These are phyloP conservation scores for Siderastrea siderea DNA, from an alignment of 92 coral and sea anemone species.

Conservation along the genomic window DNA sequence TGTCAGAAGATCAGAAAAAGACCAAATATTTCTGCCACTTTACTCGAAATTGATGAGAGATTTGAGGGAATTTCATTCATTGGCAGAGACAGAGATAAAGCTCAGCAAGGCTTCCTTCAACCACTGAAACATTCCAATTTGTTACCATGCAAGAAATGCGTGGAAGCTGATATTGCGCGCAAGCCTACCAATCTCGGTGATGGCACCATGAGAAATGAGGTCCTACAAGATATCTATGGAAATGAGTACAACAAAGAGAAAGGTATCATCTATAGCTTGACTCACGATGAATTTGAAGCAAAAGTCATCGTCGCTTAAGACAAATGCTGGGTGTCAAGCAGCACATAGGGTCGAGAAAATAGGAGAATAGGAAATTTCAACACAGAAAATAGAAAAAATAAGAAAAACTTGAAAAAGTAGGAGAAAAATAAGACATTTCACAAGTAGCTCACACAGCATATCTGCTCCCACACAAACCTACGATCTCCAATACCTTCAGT, in stretches of 20 bases:
- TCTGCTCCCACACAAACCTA: too few species aligned
- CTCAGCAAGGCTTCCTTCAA: neutral
- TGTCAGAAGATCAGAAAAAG: neutral
- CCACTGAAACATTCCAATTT: conserved; percentile 26
- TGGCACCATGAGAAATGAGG: neutral
- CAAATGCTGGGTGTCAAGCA: too few species aligned
- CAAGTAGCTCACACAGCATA: too few species aligned
- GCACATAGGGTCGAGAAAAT: too few species aligned
- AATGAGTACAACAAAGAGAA: conserved; percentile 8
- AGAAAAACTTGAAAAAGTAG: too few species aligned
- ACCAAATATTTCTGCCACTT: too few species aligned
- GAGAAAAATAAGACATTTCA: too few species aligned
- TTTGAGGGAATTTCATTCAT: neutral
- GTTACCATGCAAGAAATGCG: conserved; percentile 44
- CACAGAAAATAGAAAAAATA: too few species aligned
- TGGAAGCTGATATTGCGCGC: conserved; percentile 35
- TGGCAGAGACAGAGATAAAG: conserved; percentile 54
- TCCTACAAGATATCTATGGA: conserved; percentile 39
- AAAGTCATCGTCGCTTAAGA: conserved; percentile 18
- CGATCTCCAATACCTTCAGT: too few species aligned
- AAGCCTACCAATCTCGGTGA: conserved; percentile 20
- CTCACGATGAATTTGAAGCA: conserved; percentile 13
- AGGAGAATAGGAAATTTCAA: too few species aligned
- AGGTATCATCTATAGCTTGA: conserved; percentile 21
- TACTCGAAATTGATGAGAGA: conserved; percentile 2